Percentiles rank a stretch among this genome's conserved stretches.
phyloP scores from a whole-genome alignment of 2,888 invertebrate genomes.

The Drosophila falleni region DNA sequence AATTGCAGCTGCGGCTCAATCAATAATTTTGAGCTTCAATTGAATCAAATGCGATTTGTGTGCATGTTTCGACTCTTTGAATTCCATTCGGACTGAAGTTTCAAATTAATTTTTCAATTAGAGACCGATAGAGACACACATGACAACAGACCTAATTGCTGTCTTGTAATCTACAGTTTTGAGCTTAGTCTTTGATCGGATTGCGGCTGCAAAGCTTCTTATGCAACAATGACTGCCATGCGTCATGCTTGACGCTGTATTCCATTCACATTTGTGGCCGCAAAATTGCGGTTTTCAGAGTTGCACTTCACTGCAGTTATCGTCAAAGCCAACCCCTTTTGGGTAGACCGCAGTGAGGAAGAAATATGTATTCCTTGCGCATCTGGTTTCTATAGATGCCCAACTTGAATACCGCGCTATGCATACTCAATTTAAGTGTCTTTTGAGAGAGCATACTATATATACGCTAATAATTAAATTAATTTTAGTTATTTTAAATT shows the following conservation, averaged over 20 bases:
- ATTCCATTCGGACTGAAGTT: constrained; percentile 18
- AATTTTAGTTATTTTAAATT: too few species aligned
- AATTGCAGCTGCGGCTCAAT: constrained; percentile 60
- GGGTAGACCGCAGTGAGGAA: neutral
- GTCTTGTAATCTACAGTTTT: constrained; percentile 27
- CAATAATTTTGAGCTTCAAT: constrained; percentile 81
- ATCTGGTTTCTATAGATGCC: neutral
- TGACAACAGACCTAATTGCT: constrained; percentile 57
- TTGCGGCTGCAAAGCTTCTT: constrained; percentile 28
- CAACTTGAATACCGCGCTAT: neutral
- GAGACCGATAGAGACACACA: neutral
- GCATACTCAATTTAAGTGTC: neutral
- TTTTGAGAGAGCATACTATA: too few species aligned
- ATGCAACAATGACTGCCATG: constrained; percentile 14
- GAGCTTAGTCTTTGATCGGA: constrained; percentile 6
- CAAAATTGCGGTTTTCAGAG: constrained; percentile 11
- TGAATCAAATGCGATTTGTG: constrained; percentile 81
- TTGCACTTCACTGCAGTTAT: constrained; percentile 1
- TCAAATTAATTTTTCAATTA: constrained; percentile 71
- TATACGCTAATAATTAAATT: too few species aligned
- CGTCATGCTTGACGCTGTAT: constrained; percentile 10
- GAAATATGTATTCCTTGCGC: neutral
- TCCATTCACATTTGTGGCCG: constrained; percentile 17
- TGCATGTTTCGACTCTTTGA: constrained; percentile 13
- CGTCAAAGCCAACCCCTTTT: neutral